phyloP scores from a whole-genome alignment of 1,140 invertebrate genomes.

The Bombus haemorrhoidalis region DNA sequence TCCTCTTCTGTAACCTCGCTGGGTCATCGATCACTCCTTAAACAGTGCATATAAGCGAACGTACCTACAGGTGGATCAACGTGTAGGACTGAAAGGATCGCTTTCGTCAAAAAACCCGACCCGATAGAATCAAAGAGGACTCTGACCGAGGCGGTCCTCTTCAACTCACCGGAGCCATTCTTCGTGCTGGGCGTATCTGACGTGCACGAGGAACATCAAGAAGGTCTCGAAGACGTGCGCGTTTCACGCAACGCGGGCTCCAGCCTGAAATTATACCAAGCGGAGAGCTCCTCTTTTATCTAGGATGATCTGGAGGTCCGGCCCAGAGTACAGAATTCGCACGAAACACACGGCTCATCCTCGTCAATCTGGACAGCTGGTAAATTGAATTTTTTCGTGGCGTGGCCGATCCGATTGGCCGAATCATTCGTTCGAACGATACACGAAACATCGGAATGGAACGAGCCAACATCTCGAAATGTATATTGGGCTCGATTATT shows the following conservation, averaged over 20 bases:
- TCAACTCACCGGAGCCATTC: not conserved
- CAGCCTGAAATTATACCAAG: constrained; percentile 52
- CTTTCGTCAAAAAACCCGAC: constrained; percentile 2
- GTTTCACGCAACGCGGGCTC: constrained; percentile 4
- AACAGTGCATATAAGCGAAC: not conserved
- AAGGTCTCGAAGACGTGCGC: constrained; percentile 16
- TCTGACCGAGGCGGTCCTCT: not conserved
- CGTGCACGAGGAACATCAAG: constrained; percentile 17
- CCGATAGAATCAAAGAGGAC: constrained; percentile 2
- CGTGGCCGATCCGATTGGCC: constrained; percentile 42
- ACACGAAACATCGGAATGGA: constrained; percentile 9
- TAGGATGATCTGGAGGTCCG: constrained; percentile 53
- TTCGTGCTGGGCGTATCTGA: constrained; percentile 25
- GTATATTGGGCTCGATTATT: too few species aligned
- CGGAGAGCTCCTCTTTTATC: constrained; percentile 52
- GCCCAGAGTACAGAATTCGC: constrained; percentile 41
- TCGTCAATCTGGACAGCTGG: constrained; percentile 63
- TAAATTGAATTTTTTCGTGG: constrained; percentile 61
- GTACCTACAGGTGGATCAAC: not conserved
- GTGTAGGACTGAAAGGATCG: not conserved
- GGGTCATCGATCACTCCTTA: constrained; percentile 8
- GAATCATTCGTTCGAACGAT: constrained; percentile 44
- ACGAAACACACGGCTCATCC: constrained; percentile 49
- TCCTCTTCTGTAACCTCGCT: not conserved
- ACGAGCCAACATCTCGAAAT: not conserved